phyloP scores from a whole-genome alignment of 2,113 vertebrate species.

The Pedionomus torquatus region DNA sequence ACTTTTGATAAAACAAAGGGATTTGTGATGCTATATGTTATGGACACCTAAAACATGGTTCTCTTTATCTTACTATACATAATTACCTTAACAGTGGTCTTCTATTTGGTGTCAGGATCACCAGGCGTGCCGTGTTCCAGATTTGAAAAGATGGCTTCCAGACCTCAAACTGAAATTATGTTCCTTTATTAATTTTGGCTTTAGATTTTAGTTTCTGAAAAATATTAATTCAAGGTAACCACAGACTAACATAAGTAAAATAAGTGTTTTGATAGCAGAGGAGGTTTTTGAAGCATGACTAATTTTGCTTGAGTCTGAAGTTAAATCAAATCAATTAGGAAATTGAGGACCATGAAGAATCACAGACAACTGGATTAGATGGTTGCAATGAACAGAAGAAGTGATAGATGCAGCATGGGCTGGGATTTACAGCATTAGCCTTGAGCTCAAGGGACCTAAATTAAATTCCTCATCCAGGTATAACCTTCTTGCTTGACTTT shows the following conservation, averaged over 20 bases:
- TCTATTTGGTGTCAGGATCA: not conserved
- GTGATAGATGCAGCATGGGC: not conserved
- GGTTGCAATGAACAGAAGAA: not conserved
- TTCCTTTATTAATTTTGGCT: not conserved
- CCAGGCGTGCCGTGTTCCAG: not conserved
- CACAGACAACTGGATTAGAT: not conserved
- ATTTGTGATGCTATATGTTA: not conserved
- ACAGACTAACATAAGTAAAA: not conserved
- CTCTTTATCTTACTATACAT: not conserved
- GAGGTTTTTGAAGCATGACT: not conserved
- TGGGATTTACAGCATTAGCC: not conserved
- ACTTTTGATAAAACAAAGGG: not conserved
- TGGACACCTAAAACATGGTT: not conserved
- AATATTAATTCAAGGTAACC: not conserved
- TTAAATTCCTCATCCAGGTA: not conserved
- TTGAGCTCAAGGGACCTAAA: not conserved
- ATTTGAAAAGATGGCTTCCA: not conserved
- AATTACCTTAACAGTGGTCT: not conserved
- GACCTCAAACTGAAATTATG: not conserved
- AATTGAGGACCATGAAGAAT: not conserved
- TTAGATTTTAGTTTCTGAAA: not conserved
- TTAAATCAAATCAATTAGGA: not conserved
- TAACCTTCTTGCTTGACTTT: not conserved
- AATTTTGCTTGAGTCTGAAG: not conserved
- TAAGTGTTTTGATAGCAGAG: not conserved